Percentiles rank a stretch among this genome's conserved stretches.
phyloP scores from a whole-genome alignment of 2,113 vertebrate genomes.

The Puntigrus tetrazona region DNA sequence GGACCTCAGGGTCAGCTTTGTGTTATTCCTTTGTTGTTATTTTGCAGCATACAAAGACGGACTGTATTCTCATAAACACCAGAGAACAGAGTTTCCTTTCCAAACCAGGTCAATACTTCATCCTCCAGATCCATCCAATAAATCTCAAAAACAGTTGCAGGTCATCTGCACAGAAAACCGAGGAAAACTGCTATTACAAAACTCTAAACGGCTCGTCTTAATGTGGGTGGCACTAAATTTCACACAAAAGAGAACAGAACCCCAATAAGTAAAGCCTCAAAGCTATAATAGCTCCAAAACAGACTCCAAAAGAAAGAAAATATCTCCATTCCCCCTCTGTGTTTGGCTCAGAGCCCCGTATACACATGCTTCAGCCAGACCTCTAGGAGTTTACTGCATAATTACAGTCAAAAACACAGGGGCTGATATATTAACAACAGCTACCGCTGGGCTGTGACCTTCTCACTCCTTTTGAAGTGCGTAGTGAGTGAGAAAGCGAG shows the following conservation, averaged over 20 bases:
- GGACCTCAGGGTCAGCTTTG: not conserved
- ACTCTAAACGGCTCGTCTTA: conserved; percentile 11
- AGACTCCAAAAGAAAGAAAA: not conserved
- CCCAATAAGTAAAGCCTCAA: not conserved
- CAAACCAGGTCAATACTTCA: conserved; percentile 35
- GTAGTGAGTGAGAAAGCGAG: not conserved
- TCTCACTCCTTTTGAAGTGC: conserved; percentile 37
- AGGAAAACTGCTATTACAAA: conserved; percentile 25
- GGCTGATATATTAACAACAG: conserved; percentile 44
- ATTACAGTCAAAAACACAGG: conserved; percentile 42
- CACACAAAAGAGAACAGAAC: conserved; percentile 12
- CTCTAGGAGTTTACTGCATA: conserved; percentile 40
- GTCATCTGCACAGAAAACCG: conserved; percentile 17
- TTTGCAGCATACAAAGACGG: conserved; percentile 6
- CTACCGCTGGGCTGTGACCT: conserved; percentile 40
- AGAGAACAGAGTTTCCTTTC: not conserved
- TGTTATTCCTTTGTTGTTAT: conserved; percentile 8
- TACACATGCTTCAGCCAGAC: conserved; percentile 38
- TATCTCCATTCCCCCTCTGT: not conserved
- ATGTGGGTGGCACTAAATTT: conserved; percentile 26
- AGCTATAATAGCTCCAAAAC: not conserved
- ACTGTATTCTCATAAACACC: conserved; percentile 17
- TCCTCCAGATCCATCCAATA: conserved; percentile 9
- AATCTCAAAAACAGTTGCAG: conserved; percentile 33
- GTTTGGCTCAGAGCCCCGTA: conserved; percentile 29